Conservation (phyloP, 2,888 invertebrate genomes). For the Cheilosia impressa region DNA sequence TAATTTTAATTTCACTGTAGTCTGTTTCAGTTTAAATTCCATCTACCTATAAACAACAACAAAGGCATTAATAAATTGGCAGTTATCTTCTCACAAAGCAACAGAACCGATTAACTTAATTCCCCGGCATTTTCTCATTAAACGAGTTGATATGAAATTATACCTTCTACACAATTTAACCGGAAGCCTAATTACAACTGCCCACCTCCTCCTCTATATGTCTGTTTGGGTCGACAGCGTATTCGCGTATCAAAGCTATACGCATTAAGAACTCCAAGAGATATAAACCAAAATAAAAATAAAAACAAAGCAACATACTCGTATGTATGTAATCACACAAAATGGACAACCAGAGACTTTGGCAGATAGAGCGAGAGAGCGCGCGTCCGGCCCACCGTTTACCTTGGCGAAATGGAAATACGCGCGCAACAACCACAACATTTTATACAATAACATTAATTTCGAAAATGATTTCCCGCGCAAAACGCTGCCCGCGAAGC, state of each 20-base stretch:
- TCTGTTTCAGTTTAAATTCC: not conserved
- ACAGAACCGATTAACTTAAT: conserved; percentile 75
- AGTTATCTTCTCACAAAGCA: conserved; percentile 66
- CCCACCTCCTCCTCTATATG: conserved; percentile 75
- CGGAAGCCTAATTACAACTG: conserved; percentile 83
- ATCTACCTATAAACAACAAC: conserved; percentile 13
- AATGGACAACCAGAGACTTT: conserved; percentile 52
- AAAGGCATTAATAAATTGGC: conserved; percentile 60
- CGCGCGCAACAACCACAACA: conserved; percentile 32
- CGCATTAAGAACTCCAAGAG: conserved; percentile 36
- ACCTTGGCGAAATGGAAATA: conserved; percentile 72
- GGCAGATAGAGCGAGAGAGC: not conserved
- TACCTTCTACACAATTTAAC: conserved; percentile 77
- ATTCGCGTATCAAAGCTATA: conserved; percentile 1
- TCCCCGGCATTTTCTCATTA: conserved; percentile 75
- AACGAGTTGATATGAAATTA: conserved; percentile 77
- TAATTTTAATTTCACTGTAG: conserved; percentile 13
- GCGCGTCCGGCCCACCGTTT: conserved; percentile 70
- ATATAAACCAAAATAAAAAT: conserved; percentile 11
- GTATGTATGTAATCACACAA: conserved; percentile 27
- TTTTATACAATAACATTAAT: conserved; percentile 72
- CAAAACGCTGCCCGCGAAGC: conserved; percentile 57
- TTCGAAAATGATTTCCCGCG: conserved; percentile 73
- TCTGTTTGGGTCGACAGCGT: conserved; percentile 30
- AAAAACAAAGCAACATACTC: conserved; percentile 2